Conservation (phyloP, 1,140 invertebrate genomes). For the Drosophila takahashii region DNA sequence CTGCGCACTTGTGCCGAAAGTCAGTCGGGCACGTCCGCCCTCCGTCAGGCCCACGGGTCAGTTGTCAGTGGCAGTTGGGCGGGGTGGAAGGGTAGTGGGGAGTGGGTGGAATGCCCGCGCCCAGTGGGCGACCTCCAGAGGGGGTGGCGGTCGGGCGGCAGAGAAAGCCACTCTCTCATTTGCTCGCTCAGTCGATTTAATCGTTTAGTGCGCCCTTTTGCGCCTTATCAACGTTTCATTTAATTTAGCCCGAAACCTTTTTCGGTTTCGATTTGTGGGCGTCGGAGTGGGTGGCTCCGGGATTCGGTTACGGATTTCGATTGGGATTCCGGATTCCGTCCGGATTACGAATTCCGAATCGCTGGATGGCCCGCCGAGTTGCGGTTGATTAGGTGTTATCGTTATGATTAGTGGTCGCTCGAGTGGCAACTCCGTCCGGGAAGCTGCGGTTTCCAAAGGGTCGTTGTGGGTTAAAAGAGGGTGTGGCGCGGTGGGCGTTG, state of each 20-base stretch:
- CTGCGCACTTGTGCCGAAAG: slow-evolving; percentile 80
- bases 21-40: slow-evolving; percentile 75
- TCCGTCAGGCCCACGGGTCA: slow-evolving; percentile 46
- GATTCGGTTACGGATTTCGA: slow-evolving; percentile 37
- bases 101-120: slow-evolving; percentile 5
- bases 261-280: slow-evolving; percentile 42
- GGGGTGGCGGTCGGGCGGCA: not conserved
- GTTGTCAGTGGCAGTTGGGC: slow-evolving; percentile 14
- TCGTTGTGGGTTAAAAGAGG: slow-evolving; percentile 7
- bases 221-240: slow-evolving; percentile 82
- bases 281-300: not conserved
- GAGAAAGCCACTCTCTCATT: slow-evolving; percentile 58
- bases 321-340: slow-evolving; percentile 27
- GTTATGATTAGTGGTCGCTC: slow-evolving; percentile 77
- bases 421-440: slow-evolving; percentile 42
- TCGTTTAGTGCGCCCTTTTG: slow-evolving; percentile 81
- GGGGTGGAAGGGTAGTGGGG: not conserved
- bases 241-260: slow-evolving; percentile 72
- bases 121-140: slow-evolving; percentile 14
- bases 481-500: slow-evolving; percentile 1
- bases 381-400: slow-evolving; percentile 81
- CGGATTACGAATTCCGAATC: slow-evolving; percentile 24
- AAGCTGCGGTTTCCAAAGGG: slow-evolving; percentile 39
- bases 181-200: slow-evolving; percentile 80
- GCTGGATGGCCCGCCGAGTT: slow-evolving; percentile 47